Conservation (phyloP, 2,113 vertebrate species). For the Percopsis transmontana region DNA sequence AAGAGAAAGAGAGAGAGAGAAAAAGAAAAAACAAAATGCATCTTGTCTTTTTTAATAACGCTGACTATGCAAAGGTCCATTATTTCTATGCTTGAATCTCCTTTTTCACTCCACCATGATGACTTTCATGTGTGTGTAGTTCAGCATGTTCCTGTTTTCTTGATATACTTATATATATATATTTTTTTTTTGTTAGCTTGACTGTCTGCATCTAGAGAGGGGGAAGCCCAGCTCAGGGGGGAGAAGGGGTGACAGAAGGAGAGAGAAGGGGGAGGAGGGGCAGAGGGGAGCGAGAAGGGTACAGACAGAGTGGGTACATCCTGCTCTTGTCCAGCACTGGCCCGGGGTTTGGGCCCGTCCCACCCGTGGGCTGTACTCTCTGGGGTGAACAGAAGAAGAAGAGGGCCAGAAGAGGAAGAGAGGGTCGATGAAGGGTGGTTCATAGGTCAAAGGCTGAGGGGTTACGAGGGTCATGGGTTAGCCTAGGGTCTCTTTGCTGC, state of each 20-base stretch:
- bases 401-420: conserved; percentile 26
- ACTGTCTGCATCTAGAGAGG: conserved; percentile 61
- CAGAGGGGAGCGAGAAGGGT: conserved; percentile 5
- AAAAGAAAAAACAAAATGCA: conserved; percentile 43
- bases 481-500: conserved; percentile 79
- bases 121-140: conserved; percentile 60
- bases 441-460: conserved; percentile 29
- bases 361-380: conserved; percentile 40
- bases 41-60: conserved; percentile 41
- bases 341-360: conserved; percentile 36
- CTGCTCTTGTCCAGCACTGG: conserved; percentile 25
- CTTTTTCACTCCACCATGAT: conserved; percentile 39
- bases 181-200: conserved; percentile 25
- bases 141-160: conserved; percentile 50
- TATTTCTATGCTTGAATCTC: conserved; percentile 47
- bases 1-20: conserved; percentile 33
- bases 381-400: conserved; percentile 21
- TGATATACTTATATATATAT: neutral
- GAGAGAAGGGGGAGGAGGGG: conserved; percentile 1
- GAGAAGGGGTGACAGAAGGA: conserved; percentile 34
- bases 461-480: conserved; percentile 53
- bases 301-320: conserved; percentile 52
- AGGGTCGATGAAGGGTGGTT: conserved; percentile 1
- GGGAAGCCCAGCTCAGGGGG: conserved; percentile 68
- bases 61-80: conserved; percentile 45